Percentiles rank a stretch among this genome's conserved stretches.
These are phyloP conservation scores for Paragorgia papillata DNA, from an alignment of 92 coral and sea anemone species.

Conservation along the genomic window DNA sequence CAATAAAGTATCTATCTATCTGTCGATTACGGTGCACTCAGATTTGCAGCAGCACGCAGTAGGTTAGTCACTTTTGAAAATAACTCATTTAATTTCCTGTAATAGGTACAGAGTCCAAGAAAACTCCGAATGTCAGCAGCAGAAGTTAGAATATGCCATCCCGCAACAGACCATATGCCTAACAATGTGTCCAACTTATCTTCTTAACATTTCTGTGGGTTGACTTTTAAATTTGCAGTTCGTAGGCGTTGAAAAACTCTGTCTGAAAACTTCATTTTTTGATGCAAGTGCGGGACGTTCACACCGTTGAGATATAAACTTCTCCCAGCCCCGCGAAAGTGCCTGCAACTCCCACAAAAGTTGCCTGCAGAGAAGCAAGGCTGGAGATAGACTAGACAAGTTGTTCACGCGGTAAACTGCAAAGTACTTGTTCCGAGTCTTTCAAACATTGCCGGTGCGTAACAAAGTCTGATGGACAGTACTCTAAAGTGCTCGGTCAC, in stretches of 20 bases:
- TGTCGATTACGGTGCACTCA: too few species aligned
- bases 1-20: too few species aligned
- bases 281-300: slow-evolving; percentile 3
- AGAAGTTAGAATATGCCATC: neutral
- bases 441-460: slow-evolving; percentile 6
- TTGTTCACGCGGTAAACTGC: slow-evolving; percentile 1
- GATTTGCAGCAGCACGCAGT: neutral
- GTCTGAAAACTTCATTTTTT: neutral
- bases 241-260: neutral
- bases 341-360: too few species aligned
- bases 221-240: slow-evolving; percentile 11
- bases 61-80: slow-evolving; percentile 10
- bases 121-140: slow-evolving; percentile 6
- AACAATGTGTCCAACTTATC: slow-evolving; percentile 6
- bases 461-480: neutral
- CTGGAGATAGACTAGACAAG: slow-evolving; percentile 31
- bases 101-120: slow-evolving; percentile 17
- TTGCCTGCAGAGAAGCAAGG: too few species aligned
- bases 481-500: slow-evolving; percentile 9
- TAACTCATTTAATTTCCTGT: neutral
- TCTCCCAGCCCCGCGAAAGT: too few species aligned
- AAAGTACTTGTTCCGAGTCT: slow-evolving; percentile 26
- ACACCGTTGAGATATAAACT: too few species aligned
- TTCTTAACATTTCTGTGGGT: slow-evolving; percentile 18
- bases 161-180: neutral